phyloP scores from a whole-genome alignment of 2,113 vertebrate species.

The Triplophysa siluroides region DNA sequence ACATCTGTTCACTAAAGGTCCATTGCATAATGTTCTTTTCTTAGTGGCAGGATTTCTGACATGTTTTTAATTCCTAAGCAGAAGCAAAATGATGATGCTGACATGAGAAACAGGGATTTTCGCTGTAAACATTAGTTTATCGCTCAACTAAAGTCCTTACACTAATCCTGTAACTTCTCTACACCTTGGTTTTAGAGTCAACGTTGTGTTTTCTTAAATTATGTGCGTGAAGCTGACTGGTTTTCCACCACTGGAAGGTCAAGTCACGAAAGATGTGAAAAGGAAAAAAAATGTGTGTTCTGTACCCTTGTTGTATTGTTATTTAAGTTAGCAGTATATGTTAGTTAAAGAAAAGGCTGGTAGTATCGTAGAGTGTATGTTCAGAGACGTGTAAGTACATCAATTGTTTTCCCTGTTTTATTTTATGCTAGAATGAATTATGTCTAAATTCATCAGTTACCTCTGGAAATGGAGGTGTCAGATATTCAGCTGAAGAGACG shows the following conservation, averaged over 20 bases:
- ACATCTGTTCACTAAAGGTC: constrained; percentile 42
- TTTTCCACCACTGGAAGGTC: constrained; percentile 32
- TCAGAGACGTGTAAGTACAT: constrained; percentile 37
- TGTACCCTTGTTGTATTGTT: constrained; percentile 30
- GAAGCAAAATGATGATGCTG: constrained; percentile 53
- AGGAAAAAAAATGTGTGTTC: constrained; percentile 14
- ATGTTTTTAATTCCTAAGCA: constrained; percentile 49
- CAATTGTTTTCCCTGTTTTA: constrained; percentile 5
- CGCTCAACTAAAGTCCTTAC: constrained; percentile 45
- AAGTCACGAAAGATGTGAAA: constrained; percentile 25
- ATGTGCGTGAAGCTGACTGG: constrained; percentile 47
- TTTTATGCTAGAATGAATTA: constrained; percentile 41
- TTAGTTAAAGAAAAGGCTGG: constrained; percentile 45
- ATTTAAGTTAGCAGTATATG: constrained; percentile 50
- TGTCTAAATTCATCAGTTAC: constrained; percentile 25
- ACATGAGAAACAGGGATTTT: constrained; percentile 39
- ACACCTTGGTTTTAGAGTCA: constrained; percentile 40
- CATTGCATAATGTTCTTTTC: constrained; percentile 44
- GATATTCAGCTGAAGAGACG: constrained; percentile 32
- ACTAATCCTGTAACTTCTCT: constrained; percentile 44
- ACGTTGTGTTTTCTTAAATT: constrained; percentile 48
- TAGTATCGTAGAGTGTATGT: constrained; percentile 51
- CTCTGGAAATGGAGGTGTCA: background rate
- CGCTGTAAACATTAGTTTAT: too few relatives aligned
- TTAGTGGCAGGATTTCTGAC: constrained; percentile 27